phyloP scores from a whole-genome alignment of 2,797 vertebrate species.

The Cuculus canorus region DNA sequence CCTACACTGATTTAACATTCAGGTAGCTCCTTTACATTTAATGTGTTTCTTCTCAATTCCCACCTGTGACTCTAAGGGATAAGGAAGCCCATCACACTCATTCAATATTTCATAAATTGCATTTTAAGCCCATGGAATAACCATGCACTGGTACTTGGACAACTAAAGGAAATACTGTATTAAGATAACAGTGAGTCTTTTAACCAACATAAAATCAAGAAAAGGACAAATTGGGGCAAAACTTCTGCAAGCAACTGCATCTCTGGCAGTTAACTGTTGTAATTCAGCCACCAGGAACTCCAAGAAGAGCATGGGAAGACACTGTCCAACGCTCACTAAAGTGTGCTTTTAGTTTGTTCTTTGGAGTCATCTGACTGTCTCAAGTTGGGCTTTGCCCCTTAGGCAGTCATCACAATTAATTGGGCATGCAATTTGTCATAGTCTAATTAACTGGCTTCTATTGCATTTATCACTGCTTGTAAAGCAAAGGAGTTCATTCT shows the following conservation, averaged over 20 bases:
- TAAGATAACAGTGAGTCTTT: conserved; percentile 31
- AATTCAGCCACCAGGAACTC: neutral
- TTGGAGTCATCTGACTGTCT: conserved; percentile 10
- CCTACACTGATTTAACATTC: neutral
- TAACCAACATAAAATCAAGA: conserved; percentile 10
- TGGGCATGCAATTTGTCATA: conserved; percentile 58
- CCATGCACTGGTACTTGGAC: neutral
- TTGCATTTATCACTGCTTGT: conserved; percentile 28
- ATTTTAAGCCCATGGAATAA: neutral
- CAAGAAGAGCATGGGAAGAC: neutral
- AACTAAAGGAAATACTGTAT: neutral
- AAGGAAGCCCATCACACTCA: neutral
- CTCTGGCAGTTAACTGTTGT: neutral
- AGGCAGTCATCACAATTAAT: conserved; percentile 67
- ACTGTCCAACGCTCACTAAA: neutral
- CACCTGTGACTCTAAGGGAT: neutral
- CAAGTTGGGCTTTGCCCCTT: conserved; percentile 6
- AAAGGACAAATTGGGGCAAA: neutral
- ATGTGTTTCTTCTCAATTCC: neutral
- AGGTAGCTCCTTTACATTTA: conserved; percentile 6
- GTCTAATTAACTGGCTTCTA: conserved; percentile 58
- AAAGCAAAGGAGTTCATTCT: conserved; percentile 3
- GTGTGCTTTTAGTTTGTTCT: conserved; percentile 11
- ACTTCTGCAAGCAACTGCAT: neutral
- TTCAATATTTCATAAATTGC: conserved; percentile 39